Evolutionary conservation across 2,113 vertebrate species (phyloP), one percentile per base, ranked within the genome.

Genomic region (Pelodiscus sinensis): DNA sequence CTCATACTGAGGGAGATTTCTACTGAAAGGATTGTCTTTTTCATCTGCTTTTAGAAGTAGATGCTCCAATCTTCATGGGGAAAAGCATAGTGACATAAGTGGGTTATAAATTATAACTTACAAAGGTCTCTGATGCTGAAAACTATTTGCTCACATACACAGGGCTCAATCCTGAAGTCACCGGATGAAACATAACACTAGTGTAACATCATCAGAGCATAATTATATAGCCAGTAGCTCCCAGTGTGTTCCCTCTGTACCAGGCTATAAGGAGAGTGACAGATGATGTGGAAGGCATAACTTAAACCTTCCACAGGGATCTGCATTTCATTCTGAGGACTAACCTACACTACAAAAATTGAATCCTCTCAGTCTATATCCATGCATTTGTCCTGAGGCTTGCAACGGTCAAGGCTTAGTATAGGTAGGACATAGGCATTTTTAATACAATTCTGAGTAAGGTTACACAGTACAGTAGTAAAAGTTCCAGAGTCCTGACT

Each of bases 371-470:
- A 35, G 3, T 38, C n/a, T 10, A 78, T 54, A 38, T 6, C n/a
- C 18, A 71, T 35, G 65, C 65, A 35, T 71, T 71, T 71, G 16
- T n/a, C 35, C 18, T 35, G 31, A 55, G 27, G 52, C 2, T 52
- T 27, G 14, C 8, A 77, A 44, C 2, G 2, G 22, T 50, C 65
- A 71, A 35, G n/a, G 24, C 18, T 29, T 0, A 0, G 1, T 8
- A 9, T 27, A 51, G 29, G 29, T 1, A 21, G 56, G 54, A 68
- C 0, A 0, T 60, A 4, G 31, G 44, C 22, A 10, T 50, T 50
- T 81, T 55, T 57, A 79, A 38, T 16, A 55, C 25, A 21, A 50
- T 27, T 18, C 10, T 29, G 25, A 77, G 38, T 38, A 50, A 65
- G 90, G 55, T n/a, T 77, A 14, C 38, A 44, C 22, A 25, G 71